Percentiles rank a stretch among this genome's conserved stretches.
Conservation (phyloP, 2,888 invertebrate species). For the Halictus quadricinctus region DNA sequence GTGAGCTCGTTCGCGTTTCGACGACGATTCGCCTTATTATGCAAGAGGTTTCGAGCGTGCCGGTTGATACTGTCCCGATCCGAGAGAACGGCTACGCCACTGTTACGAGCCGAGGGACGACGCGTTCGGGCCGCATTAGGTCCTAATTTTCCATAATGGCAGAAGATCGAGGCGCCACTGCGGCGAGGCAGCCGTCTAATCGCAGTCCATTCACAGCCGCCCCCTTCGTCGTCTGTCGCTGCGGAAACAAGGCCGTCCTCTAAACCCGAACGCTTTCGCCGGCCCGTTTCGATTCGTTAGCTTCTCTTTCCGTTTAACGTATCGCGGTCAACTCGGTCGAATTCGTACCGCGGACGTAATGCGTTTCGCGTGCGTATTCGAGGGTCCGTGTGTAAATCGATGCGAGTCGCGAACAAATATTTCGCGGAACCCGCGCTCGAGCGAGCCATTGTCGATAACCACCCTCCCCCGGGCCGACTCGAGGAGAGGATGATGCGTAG, state of each 20-base stretch:
- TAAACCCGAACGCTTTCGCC: conserved; percentile 55
- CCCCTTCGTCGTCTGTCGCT: conserved; percentile 28
- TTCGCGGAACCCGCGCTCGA: conserved; percentile 60
- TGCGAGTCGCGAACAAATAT: conserved; percentile 50
- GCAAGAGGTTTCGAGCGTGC: neutral
- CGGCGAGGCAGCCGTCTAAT: conserved; percentile 70
- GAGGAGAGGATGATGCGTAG: conserved; percentile 78
- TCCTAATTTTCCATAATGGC: conserved; percentile 77
- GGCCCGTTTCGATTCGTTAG: conserved; percentile 6
- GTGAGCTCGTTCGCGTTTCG: conserved; percentile 37
- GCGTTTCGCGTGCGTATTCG: neutral
- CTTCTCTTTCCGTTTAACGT: neutral
- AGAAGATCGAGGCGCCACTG: conserved; percentile 74
- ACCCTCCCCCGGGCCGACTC: conserved; percentile 29
- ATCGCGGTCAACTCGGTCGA: neutral
- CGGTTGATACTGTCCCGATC: neutral
- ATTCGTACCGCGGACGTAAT: neutral
- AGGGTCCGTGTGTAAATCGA: conserved; percentile 22
- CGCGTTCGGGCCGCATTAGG: conserved; percentile 68
- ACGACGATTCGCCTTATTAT: neutral
- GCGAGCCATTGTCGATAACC: conserved; percentile 53
- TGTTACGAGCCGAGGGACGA: conserved; percentile 50
- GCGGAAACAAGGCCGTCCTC: conserved; percentile 41
- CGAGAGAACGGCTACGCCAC: conserved; percentile 49
- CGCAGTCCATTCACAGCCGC: conserved; percentile 75